phyloP scores from a whole-genome alignment of 2,888 invertebrate genomes.

The Diarsia mendica region DNA sequence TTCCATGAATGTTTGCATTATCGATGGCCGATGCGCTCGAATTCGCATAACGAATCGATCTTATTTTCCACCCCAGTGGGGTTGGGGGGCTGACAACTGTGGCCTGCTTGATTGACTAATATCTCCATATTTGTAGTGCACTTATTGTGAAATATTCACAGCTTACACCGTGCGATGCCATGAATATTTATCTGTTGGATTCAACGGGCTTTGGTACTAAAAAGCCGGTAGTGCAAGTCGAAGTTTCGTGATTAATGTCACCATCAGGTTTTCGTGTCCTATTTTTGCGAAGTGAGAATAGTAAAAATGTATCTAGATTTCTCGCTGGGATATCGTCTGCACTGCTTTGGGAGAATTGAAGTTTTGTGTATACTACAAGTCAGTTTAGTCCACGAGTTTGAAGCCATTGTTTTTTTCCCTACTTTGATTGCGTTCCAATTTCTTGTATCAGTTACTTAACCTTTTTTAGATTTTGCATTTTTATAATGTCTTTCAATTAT shows the following conservation, averaged over 20 bases:
- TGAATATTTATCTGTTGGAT: constrained; percentile 33
- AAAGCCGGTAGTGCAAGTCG: constrained; percentile 31
- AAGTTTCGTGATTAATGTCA: constrained; percentile 56
- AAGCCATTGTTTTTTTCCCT: not conserved
- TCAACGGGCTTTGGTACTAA: constrained; percentile 31
- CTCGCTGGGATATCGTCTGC: constrained; percentile 19
- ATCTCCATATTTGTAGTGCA: constrained; percentile 31
- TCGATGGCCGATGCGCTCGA: constrained; percentile 15
- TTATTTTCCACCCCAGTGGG: constrained; percentile 27
- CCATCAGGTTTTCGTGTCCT: constrained; percentile 42
- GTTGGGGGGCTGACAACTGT: constrained; percentile 3
- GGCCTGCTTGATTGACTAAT: constrained; percentile 37
- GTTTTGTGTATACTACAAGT: constrained; percentile 1
- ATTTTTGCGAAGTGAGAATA: constrained; percentile 44
- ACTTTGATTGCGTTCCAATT: not conserved
- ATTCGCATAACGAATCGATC: constrained; percentile 39
- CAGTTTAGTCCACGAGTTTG: not conserved
- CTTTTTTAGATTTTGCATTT: not conserved
- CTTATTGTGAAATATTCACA: constrained; percentile 36
- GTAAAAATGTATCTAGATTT: constrained; percentile 44
- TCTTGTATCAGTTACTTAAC: not conserved
- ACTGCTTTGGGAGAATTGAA: constrained; percentile 10
- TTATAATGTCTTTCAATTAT: not conserved
- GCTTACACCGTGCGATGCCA: constrained; percentile 8
- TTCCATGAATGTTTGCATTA: constrained; percentile 24